A percentile compares a stretch with the other conserved stretches of the same genome.
Evolutionary conservation across 2,113 vertebrate species (phyloP).

Genomic region (Dascyllus trimaculatus): DNA sequence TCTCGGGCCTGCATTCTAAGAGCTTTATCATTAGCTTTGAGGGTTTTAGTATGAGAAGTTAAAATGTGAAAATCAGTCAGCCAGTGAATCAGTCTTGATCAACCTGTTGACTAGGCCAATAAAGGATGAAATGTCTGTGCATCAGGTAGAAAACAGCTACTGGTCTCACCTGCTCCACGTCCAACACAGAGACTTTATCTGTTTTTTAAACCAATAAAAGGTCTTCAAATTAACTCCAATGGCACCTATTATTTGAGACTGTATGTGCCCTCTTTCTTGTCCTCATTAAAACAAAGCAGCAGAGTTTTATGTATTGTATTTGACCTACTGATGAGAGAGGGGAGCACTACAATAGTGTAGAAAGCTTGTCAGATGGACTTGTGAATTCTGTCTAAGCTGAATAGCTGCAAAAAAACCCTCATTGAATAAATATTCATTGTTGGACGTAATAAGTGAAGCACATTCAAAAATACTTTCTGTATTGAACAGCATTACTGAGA

Average conservation of each 20-base stretch:
- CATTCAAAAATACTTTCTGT: background rate
- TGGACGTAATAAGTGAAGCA: background rate
- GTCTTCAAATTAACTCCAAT: no score
- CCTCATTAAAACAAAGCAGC: constrained; percentile 7
- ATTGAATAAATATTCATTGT: background rate
- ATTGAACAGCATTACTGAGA: constrained; percentile 16
- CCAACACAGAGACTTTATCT: background rate
- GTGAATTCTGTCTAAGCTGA: background rate
- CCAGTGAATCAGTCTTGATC: background rate
- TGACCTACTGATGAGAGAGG: background rate
- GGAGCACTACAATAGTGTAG: background rate
- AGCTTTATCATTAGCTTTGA: constrained; percentile 30
- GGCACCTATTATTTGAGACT: no score
- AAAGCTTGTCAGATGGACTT: background rate
- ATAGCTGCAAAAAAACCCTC: background rate
- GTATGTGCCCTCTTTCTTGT: background rate
- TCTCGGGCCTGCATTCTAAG: constrained; percentile 24
- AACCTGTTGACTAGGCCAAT: background rate
- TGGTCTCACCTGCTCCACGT: background rate
- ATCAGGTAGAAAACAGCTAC: no score
- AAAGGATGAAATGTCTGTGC: no score
- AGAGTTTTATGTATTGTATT: background rate
- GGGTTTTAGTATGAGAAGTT: background rate
- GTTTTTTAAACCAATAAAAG: background rate
- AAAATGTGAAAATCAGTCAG: background rate